These are phyloP conservation scores for Phataginus tricuspis DNA, from an alignment of 2,797 vertebrate genomes.

Conservation along the genomic window DNA sequence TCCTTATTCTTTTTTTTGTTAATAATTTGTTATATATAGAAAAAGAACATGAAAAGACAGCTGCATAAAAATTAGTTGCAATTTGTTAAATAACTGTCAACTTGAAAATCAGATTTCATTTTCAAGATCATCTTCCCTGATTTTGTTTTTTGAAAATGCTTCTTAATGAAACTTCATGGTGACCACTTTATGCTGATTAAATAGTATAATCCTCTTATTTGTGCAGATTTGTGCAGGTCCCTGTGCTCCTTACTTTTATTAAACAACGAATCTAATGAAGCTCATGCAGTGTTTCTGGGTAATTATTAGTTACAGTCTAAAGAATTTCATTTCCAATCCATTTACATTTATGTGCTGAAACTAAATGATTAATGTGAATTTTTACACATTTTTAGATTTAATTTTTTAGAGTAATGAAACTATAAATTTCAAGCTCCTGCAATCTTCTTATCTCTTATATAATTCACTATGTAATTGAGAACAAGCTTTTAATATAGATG, in stretches of 20 bases:
- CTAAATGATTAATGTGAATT: constrained; percentile 85
- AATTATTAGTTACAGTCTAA: constrained; percentile 82
- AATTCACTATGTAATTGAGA: constrained; percentile 83
- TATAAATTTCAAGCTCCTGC: constrained; percentile 82
- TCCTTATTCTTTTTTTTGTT: background rate
- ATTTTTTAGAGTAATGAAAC: constrained; percentile 86
- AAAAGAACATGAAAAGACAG: constrained; percentile 36
- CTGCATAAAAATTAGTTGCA: background rate
- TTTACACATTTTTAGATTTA: constrained; percentile 86
- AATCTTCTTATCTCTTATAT: constrained; percentile 80
- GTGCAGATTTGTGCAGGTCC: constrained; percentile 72
- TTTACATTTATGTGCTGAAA: constrained; percentile 85
- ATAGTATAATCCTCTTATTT: constrained; percentile 79
- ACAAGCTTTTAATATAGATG: constrained; percentile 79
- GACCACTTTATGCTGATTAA: constrained; percentile 79
- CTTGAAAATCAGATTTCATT: constrained; percentile 48
- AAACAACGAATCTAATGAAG: constrained; percentile 79
- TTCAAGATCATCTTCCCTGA: constrained; percentile 55
- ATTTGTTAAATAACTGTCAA: constrained; percentile 49
- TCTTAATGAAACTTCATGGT: constrained; percentile 75
- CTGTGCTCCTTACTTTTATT: constrained; percentile 70
- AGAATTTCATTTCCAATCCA: constrained; percentile 83
- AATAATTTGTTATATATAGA: background rate
- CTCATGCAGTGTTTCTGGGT: constrained; percentile 70
- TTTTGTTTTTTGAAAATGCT: constrained; percentile 76